A percentile compares a stretch with the other conserved stretches of the same genome.
These are phyloP conservation scores for Heliconius eleuchia DNA, from an alignment of 1,140 invertebrate species.

Conservation along the genomic window DNA sequence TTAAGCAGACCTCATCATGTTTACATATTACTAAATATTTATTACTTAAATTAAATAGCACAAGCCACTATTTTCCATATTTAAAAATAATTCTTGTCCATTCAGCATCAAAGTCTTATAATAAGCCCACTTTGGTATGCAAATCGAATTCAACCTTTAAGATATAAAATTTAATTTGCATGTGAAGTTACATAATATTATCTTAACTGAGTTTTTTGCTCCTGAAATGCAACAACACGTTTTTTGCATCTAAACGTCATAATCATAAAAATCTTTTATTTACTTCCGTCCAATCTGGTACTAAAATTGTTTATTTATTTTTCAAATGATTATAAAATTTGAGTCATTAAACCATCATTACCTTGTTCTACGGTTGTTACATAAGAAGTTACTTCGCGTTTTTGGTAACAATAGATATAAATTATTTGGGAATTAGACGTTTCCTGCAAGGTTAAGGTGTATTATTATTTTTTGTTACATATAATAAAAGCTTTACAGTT, in stretches of 20 bases:
- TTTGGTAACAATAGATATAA: conserved; percentile 22
- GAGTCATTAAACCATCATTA: conserved; percentile 21
- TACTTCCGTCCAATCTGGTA: conserved; percentile 13
- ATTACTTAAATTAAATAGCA: background rate
- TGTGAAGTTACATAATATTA: conserved; percentile 22
- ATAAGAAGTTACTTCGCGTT: conserved; percentile 22
- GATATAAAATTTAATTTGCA: conserved; percentile 20
- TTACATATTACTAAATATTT: no score
- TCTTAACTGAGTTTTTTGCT: conserved; percentile 22
- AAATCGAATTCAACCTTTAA: conserved; percentile 24
- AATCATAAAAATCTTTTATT: conserved; percentile 11
- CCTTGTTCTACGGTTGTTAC: conserved; percentile 12
- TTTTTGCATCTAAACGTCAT: conserved; percentile 10
- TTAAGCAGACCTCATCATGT: no score
- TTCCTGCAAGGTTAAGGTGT: conserved; percentile 22
- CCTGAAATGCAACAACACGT: conserved; percentile 16
- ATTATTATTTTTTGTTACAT: conserved; percentile 15
- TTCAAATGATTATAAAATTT: conserved; percentile 9
- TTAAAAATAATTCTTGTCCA: background rate
- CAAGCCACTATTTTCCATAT: background rate
- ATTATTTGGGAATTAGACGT: conserved; percentile 19
- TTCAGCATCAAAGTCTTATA: conserved; percentile 2
- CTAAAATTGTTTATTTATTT: conserved; percentile 14
- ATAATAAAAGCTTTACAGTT: conserved; percentile 8
- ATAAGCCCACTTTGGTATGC: conserved; percentile 18